Percentiles rank a stretch among this genome's conserved stretches.
Evolutionary conservation across 2,797 vertebrate genomes (phyloP).

Genomic region (Coccyzus lansbergi): DNA sequence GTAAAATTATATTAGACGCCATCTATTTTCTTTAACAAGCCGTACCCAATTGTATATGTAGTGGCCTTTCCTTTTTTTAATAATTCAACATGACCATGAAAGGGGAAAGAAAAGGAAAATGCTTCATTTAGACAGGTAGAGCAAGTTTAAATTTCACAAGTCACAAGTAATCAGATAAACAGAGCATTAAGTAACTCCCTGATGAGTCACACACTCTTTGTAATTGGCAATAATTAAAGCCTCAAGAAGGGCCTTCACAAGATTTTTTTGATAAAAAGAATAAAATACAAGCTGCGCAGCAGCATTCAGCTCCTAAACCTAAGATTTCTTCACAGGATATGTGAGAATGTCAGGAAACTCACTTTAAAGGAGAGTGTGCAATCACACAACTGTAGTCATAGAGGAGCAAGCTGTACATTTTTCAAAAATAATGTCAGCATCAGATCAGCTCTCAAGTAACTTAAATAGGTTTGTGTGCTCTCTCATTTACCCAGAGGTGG

Average conservation of each 20-base stretch:
- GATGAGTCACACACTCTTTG: conserved; percentile 21
- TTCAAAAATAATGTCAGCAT: not conserved
- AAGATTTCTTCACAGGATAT: not conserved
- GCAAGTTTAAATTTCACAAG: conserved; percentile 50
- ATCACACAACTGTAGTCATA: not conserved
- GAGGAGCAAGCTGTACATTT: not conserved
- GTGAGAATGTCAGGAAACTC: not conserved
- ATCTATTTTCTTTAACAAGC: not conserved
- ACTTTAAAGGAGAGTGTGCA: not conserved
- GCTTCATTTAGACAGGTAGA: conserved; percentile 13
- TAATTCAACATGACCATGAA: not conserved
- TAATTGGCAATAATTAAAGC: not conserved
- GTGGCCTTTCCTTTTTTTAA: not conserved
- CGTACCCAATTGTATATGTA: not conserved
- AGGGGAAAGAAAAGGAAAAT: not conserved
- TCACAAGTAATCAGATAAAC: conserved; percentile 2
- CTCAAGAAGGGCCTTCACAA: not conserved
- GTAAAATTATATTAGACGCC: not conserved
- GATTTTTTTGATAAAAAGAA: not conserved
- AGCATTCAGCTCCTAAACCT: not conserved
- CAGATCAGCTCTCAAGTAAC: not conserved
- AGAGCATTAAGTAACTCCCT: conserved; percentile 7
- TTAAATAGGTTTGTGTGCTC: not conserved
- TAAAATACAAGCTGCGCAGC: not conserved
- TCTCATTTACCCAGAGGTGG: not conserved